Evolutionary conservation across 1,140 invertebrate species (phyloP), one percentile per base, ranked within the genome.

Genomic region (Chironomus striatipennis): DNA sequence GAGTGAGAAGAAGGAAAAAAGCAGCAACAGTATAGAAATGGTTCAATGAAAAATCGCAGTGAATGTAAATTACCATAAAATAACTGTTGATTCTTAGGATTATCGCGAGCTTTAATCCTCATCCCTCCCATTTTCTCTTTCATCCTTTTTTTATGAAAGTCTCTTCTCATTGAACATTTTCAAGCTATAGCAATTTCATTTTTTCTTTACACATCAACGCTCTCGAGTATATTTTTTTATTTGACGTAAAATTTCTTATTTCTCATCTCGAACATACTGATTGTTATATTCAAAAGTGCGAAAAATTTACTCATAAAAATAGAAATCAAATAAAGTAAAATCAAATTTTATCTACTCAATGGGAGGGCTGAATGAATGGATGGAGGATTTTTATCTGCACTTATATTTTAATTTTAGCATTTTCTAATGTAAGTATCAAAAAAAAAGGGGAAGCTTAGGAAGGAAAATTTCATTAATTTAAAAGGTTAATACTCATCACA

Each of bases 401-500:
- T 34, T 34, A 34, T 34, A 34, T 34, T 34, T 34, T 34, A 2
- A 34, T 34, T 34, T 34, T 34, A 34, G 24, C 24, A 34, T 34
- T 2, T 34, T 34, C 24, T 34, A 5, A 34, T 34, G n/a, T n/a
- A n/a, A n/a, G n/a, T n/a, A n/a, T n/a, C n/a, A 34, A 34, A 34
- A 34, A 34, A 34, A 5, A 5, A 5, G 24, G 24, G 1, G 24
- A 34, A 34, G 24, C 24, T 34, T 34, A 34, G 12, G 47, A 57
- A 57, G n/a, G 12, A 57, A n/a, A 57, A 57, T 57, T 34, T 57
- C 47, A 57, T 57, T 57, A 57, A 57, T n/a, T 57, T 57, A 57
- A 57, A n/a, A 57, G 47, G 47, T 57, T 57, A n/a, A 57, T n/a
- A 57, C n/a, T 57, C 47, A 57, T 57, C 47, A 57, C 47, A 57